Evolutionary conservation across 2,113 vertebrate genomes (phyloP), one percentile per base, ranked within the genome.

Genomic region (Gobio gobio): DNA sequence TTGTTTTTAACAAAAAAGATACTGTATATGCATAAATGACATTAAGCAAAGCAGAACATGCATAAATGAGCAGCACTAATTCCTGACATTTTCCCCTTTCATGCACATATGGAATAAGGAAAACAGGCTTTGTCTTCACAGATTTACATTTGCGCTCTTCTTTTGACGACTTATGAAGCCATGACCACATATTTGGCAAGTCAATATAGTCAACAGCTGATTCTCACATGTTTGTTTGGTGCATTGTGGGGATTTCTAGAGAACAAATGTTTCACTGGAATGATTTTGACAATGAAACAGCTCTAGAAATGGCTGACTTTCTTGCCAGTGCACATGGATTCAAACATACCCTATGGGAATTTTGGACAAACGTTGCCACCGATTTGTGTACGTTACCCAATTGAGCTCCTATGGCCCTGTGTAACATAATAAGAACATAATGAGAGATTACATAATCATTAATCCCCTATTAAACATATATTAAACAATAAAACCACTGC

Each of bases 401-500:
- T 72, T 70, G 36, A 56, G 64, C 49, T 29, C 63, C 47, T 40
- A 29, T 49, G 10, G 18, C 18, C 54, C 54, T 22, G 54, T 22
- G 54, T 77, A 56, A 70, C 20, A 40, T 56, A 56, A 56, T 56
- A n/a, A 73, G 18, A 47, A 36, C 20, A 73, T 47, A 85, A 73
- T 49, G 43, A 85, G 13, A 26, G 47, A 72, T 56, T 14, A 47
- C 45, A 45, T 61, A 75, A 74, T 22, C 13, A 86, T 59, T 58
- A 86, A 56, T 43, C 33, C 7, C 29, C 7, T 45, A 75, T 82
- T 76, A 86, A 51, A 63, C 8, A 80, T 18, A 73, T 73, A 73
- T 29, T 43, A 59, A 51, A 29, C 43, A 74, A 29, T 63, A 70
- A 58, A 61, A 3, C 22, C 49, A 36, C 36, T 58, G 49, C 33